Percentiles rank a stretch among this genome's conserved stretches.
These are phyloP conservation scores for Apogon hyalosoma DNA, from an alignment of 2,797 vertebrate species.

Conservation along the genomic window DNA sequence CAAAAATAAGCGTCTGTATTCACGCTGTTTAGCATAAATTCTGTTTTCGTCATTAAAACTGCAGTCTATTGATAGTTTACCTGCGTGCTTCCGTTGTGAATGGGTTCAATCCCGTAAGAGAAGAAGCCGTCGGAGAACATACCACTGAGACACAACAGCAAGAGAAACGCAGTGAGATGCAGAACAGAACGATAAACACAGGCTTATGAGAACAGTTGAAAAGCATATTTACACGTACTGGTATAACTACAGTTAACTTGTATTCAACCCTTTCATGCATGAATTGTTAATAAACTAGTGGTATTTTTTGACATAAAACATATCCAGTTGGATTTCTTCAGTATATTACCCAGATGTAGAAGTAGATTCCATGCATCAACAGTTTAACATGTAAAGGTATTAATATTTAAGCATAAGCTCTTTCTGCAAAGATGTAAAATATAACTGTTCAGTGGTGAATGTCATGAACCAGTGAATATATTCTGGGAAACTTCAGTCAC, in stretches of 20 bases:
- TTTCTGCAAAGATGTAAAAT: no score
- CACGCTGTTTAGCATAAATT: not conserved
- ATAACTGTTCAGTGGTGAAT: no score
- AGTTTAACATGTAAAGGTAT: no score
- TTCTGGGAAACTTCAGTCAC: no score
- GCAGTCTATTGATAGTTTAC: slow-evolving; percentile 57
- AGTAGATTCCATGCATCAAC: no score
- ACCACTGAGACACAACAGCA: slow-evolving; percentile 55
- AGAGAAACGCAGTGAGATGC: slow-evolving; percentile 5
- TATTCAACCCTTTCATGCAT: no score
- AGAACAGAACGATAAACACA: not conserved
- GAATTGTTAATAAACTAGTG: no score
- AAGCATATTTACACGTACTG: not conserved
- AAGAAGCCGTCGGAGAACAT: slow-evolving; percentile 80
- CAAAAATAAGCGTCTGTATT: not conserved
- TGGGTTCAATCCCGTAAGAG: slow-evolving; percentile 77
- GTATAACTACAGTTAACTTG: not conserved
- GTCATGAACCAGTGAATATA: no score
- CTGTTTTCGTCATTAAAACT: not conserved
- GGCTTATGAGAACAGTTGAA: not conserved
- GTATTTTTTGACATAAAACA: no score
- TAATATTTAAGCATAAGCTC: no score
- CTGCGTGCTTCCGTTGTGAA: slow-evolving; percentile 73
- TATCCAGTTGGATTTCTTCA: no score
- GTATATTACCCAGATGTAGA: no score